Base-by-base conservation (phyloP, 2,113 vertebrate species). In the mouse (Mus musculus) region DNA sequence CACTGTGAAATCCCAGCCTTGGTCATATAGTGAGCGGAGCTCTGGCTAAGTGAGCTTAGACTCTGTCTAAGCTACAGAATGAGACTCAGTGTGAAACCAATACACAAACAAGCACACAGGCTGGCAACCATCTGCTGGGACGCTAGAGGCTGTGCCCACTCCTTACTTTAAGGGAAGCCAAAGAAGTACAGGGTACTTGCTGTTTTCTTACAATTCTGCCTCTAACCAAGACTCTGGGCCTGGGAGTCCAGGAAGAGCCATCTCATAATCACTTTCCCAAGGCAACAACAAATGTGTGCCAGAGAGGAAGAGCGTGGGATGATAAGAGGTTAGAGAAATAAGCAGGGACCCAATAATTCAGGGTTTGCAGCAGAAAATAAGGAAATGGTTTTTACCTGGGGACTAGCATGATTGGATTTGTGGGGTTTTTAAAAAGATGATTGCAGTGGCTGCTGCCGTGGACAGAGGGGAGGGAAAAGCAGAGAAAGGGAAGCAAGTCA, bases 311-410 rank as follows among this genome's bases (percentile, higher is more conserved):
- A n/a, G 56, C 24, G 36, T 90, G 77, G 78, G 46, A 75, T 75
- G 56, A 94, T 54, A 42, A 61, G 42, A 72, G 46, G 87, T 84
- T 65, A 61, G 93, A 67, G 69, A 82, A 65, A n/a, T 75, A 84
- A 75, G 77, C 52, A 92, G n/a, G 33, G 33, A 14, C 11, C 67
- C n/a, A 59, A 42, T 75, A 73, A 75, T 82, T 42, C 36, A 67
- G 69, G 56, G 72, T 94, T 94, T 67, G 11, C 12, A 73, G 54
- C 87, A 89, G 59, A 65, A 75, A 94, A 65, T 67, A 89, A 75
- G 69, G 69, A 94, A 89, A 49, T 65, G 33, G 49, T 46, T 93
- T 88, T 71, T 69, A 88, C 65, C 39, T 59, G 49, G 39, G 65
- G 75, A 88, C 54, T 65, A 46, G 12, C 13, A 54, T 52, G 76